phyloP scores from a whole-genome alignment of 2,797 vertebrate genomes.

The Yasuhikotakia modesta region DNA sequence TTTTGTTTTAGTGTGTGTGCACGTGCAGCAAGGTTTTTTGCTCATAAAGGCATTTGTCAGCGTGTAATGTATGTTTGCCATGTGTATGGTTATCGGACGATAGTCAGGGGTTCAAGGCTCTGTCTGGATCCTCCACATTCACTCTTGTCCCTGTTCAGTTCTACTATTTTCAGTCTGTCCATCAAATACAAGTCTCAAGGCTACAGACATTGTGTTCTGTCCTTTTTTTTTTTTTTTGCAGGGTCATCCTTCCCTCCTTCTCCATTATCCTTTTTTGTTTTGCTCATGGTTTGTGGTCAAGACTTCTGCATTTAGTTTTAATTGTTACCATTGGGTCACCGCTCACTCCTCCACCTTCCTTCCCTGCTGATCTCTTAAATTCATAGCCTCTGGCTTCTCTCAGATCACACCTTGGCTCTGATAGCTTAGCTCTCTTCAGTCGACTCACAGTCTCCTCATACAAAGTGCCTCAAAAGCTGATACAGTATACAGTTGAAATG shows the following conservation, averaged over 20 bases:
- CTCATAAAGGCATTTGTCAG: conserved; percentile 42
- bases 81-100: conserved; percentile 41
- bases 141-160: conserved; percentile 44
- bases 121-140: conserved; percentile 43
- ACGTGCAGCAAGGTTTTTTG: not conserved
- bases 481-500: conserved; percentile 37
- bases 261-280: not conserved
- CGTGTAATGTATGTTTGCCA: conserved; percentile 46
- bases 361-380: not conserved
- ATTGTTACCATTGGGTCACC: not conserved
- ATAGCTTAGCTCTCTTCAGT: not conserved
- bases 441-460: conserved; percentile 45
- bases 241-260: not conserved
- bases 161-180: conserved; percentile 53
- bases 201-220: not conserved
- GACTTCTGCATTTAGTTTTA: not conserved
- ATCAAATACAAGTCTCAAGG: conserved; percentile 41
- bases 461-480: conserved; percentile 52
- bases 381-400: conserved; percentile 34
- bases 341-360: not conserved
- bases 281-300: not conserved
- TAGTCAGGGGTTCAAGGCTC: conserved; percentile 46
- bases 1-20: not conserved
- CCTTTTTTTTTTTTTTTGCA: conserved; percentile 5
- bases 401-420: conserved; percentile 38